Percentiles rank a stretch among this genome's conserved stretches.
These are phyloP conservation scores for Heterodera filipjevi DNA, from an alignment of 2,888 invertebrate genomes.

Conservation along the genomic window DNA sequence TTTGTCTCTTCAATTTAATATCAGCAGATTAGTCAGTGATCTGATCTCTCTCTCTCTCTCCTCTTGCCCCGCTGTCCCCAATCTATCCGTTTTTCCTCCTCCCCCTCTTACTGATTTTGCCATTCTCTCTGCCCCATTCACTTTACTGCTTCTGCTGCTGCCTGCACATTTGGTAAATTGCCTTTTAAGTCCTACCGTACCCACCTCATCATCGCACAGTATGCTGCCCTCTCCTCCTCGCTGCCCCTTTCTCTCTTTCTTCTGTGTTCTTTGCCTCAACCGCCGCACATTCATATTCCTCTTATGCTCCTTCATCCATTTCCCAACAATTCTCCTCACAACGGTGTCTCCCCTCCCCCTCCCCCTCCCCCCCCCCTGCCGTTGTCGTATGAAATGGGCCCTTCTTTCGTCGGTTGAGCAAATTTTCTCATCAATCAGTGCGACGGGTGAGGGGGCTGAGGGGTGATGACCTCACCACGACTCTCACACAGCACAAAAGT, in stretches of 20 bases:
- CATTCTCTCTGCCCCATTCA: too few relatives aligned
- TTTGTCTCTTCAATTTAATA: background rate
- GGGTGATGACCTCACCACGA: background rate
- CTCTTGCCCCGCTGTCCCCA: background rate
- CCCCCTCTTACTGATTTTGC: too few relatives aligned
- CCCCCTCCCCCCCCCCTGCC: background rate
- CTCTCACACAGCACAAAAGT: background rate
- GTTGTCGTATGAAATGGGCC: background rate
- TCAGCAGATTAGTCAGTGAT: background rate
- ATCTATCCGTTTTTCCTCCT: background rate
- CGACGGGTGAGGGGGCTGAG: background rate
- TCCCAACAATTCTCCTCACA: background rate
- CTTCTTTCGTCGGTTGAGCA: background rate
- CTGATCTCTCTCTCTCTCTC: background rate
- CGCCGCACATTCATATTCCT: background rate
- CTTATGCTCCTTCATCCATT: background rate
- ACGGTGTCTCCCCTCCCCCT: background rate
- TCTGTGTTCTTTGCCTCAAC: background rate
- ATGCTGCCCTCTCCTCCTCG: background rate
- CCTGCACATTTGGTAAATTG: background rate
- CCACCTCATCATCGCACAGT: background rate
- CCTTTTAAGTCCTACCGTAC: background rate
- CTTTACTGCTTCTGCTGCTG: background rate
- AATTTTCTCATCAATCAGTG: conserved; percentile 32
- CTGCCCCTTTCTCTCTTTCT: background rate